A percentile compares a stretch with the other conserved stretches of the same genome.
Evolutionary conservation across 2,113 vertebrate genomes (phyloP).

Genomic region (Chaetodon auriga): DNA sequence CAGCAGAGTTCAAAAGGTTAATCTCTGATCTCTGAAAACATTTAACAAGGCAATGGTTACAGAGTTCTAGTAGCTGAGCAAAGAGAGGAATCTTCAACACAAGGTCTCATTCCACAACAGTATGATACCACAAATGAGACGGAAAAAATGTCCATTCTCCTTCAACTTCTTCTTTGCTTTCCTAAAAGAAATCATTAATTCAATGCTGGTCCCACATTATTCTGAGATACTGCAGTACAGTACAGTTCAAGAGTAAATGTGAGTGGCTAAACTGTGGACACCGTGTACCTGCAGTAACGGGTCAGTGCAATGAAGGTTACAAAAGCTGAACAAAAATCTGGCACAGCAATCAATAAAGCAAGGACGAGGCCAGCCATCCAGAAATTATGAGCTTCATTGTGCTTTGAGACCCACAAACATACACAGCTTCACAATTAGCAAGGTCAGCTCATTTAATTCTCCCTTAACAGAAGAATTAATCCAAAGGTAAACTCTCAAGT

Average conservation of each 20-base stretch:
- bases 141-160: neutral
- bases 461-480: neutral
- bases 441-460: neutral
- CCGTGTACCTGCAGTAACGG: conserved; percentile 10
- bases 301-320: conserved; percentile 25
- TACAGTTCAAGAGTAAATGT: neutral
- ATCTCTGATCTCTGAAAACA: conserved; percentile 33
- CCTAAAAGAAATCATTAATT: neutral
- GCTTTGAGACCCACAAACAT: neutral
- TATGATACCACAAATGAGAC: neutral
- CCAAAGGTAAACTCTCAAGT: neutral
- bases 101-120: neutral
- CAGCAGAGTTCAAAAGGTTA: conserved; percentile 57
- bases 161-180: neutral
- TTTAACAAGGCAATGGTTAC: conserved; percentile 52
- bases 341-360: conserved; percentile 28
- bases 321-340: conserved; percentile 12
- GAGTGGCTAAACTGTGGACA: conserved; percentile 9
- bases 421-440: neutral
- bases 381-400: neutral
- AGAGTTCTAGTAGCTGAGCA: neutral
- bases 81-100: conserved; percentile 16
- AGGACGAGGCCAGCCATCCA: conserved; percentile 8
- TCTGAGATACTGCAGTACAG: neutral
- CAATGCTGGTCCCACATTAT: neutral